Percentiles rank a stretch among this genome's conserved stretches.
Evolutionary conservation across 1,140 invertebrate genomes (phyloP).

Genomic region (Palaemon carinicauda): DNA sequence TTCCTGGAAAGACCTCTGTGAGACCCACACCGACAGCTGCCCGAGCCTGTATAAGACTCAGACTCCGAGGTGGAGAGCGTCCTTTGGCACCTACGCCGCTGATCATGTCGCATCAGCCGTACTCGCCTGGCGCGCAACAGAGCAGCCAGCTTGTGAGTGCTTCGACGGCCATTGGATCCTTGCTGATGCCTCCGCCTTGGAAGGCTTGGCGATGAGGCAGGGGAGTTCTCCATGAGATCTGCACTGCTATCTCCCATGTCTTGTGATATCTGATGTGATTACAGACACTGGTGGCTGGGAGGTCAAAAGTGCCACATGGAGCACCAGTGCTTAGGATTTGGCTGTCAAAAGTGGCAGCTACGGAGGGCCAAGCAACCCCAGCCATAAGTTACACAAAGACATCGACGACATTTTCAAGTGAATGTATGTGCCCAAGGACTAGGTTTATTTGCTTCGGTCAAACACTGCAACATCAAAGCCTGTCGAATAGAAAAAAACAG

Average conservation of each 20-base stretch:
- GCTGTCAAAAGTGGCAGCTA: too few relatives aligned
- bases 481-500: too few relatives aligned
- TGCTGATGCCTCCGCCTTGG: background rate
- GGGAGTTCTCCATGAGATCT: slow-evolving; percentile 26
- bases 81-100: background rate
- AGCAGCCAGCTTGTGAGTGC: slow-evolving; percentile 13
- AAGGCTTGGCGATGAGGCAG: slow-evolving; percentile 11
- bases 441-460: too few relatives aligned
- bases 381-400: too few relatives aligned
- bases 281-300: background rate
- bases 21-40: slow-evolving; percentile 18
- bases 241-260: slow-evolving; percentile 34
- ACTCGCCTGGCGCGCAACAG: slow-evolving; percentile 5
- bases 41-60: background rate
- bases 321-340: background rate
- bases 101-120: background rate
- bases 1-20: slow-evolving; percentile 28
- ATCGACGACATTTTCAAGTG: too few relatives aligned
- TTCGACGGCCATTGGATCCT: background rate
- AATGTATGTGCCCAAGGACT: too few relatives aligned
- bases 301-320: background rate
- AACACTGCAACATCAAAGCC: too few relatives aligned
- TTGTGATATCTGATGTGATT: background rate
- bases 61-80: slow-evolving; percentile 22
- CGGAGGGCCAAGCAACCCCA: too few relatives aligned